Percentiles rank a stretch among this genome's conserved stretches.
phyloP scores from a whole-genome alignment of 2,797 vertebrate species.

The Crax fasciolata region DNA sequence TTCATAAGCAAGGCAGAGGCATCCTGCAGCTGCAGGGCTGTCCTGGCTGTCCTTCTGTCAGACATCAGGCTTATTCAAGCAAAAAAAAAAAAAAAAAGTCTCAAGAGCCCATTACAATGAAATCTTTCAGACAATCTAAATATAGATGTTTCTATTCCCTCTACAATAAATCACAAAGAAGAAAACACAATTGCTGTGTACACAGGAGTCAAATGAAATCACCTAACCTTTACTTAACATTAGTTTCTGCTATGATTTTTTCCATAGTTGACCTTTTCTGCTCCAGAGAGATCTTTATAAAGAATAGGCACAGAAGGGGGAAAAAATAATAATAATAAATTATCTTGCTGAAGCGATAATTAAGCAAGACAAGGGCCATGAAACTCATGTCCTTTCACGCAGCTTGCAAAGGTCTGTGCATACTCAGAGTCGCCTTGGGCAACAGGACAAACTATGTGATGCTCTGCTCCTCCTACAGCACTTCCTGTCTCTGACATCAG shows the following conservation, averaged over 20 bases:
- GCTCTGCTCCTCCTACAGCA: neutral
- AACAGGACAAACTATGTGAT: neutral
- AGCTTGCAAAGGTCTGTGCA: conserved; percentile 31
- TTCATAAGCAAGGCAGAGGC: neutral
- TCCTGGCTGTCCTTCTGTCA: neutral
- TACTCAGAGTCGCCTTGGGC: neutral
- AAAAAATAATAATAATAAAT: neutral
- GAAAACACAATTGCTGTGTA: conserved; percentile 31
- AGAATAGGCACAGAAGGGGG: neutral
- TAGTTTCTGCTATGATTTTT: conserved; percentile 21
- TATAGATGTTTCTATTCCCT: conserved; percentile 15
- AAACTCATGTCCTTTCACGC: conserved; percentile 22
- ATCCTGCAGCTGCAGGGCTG: neutral
- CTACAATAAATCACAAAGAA: conserved; percentile 40
- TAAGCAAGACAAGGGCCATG: conserved; percentile 48
- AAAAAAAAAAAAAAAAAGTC: neutral
- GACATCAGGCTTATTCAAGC: neutral
- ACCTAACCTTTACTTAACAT: conserved; percentile 52
- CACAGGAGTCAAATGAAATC: conserved; percentile 29
- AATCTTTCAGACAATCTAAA: conserved; percentile 16
- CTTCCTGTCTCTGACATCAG: conserved; percentile 44
- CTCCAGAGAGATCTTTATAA: conserved; percentile 39
- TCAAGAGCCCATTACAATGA: neutral
- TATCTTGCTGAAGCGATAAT: conserved; percentile 56
- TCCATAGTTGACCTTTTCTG: conserved; percentile 45